These are phyloP conservation scores for Leptinotarsa tumamoca DNA, from an alignment of 2,888 invertebrate genomes.

Conservation along the genomic window DNA sequence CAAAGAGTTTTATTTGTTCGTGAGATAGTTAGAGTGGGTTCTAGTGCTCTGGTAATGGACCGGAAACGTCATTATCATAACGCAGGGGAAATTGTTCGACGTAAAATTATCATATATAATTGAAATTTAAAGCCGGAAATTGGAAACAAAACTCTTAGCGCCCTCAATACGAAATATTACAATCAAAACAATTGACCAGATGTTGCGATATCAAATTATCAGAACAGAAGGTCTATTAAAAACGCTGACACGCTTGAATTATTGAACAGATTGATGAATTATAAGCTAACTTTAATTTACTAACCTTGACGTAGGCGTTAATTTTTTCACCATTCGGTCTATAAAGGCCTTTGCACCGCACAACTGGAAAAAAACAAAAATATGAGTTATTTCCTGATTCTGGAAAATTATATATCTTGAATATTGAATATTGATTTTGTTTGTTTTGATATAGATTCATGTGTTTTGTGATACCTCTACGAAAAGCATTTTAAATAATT, in stretches of 20 bases:
- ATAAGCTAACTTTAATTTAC: slow-evolving; percentile 46
- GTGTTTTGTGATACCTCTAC: too few relatives aligned
- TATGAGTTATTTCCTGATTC: too few relatives aligned
- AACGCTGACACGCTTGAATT: slow-evolving; percentile 38
- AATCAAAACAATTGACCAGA: slow-evolving; percentile 39
- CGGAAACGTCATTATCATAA: slow-evolving; percentile 20
- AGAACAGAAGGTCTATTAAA: slow-evolving; percentile 39
- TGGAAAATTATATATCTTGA: too few relatives aligned
- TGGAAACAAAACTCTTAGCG: slow-evolving; percentile 33
- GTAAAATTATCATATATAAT: slow-evolving; percentile 12
- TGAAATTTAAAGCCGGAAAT: slow-evolving; percentile 34
- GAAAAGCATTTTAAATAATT: too few relatives aligned
- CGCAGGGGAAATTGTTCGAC: background rate
- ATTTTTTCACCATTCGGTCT: slow-evolving; percentile 76
- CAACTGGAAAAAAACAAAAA: slow-evolving; percentile 72
- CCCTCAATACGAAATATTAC: slow-evolving; percentile 25
- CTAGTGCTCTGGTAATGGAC: slow-evolving; percentile 2
- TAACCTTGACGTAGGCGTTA: slow-evolving; percentile 86
- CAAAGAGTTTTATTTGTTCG: background rate
- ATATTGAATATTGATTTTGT: too few relatives aligned
- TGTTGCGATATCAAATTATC: slow-evolving; percentile 34
- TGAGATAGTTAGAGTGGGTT: background rate
- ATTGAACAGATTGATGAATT: slow-evolving; percentile 34
- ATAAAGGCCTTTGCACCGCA: slow-evolving; percentile 81
- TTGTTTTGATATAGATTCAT: too few relatives aligned